Conservation (phyloP, 2,888 invertebrate species). For the Toxonevra muliebris region DNA sequence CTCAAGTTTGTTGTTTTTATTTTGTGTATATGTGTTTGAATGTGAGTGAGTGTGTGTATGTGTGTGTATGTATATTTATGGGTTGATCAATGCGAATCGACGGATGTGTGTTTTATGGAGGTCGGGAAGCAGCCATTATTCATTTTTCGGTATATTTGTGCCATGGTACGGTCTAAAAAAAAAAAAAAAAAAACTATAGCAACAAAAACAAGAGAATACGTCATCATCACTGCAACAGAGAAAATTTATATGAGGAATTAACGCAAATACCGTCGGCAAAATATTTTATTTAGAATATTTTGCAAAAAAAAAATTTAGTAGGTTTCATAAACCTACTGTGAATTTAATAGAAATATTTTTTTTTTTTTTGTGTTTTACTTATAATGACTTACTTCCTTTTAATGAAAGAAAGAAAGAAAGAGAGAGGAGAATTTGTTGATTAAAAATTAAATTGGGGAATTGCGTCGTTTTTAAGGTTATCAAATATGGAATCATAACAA, state of each 20-base stretch:
- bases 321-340: no score
- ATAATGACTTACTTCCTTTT: neutral
- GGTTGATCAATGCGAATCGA: slow-evolving; percentile 61
- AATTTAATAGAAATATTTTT: neutral
- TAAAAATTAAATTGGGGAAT: no score
- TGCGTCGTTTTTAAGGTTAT: no score
- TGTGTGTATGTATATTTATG: slow-evolving; percentile 49
- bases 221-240: neutral
- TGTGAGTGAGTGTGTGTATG: slow-evolving; percentile 30
- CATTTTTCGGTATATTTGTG: slow-evolving; percentile 49
- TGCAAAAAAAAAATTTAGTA: no score
- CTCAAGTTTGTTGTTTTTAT: slow-evolving; percentile 30
- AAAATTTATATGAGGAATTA: neutral
- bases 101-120: slow-evolving; percentile 58
- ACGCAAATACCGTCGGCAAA: neutral
- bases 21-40: slow-evolving; percentile 17
- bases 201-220: slow-evolving; percentile 5
- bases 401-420: no score
- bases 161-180: neutral
- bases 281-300: neutral
- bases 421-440: no score
- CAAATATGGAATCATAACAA: no score
- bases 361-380: neutral
- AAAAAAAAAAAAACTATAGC: neutral
- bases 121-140: slow-evolving; percentile 64